Conservation (phyloP, 2,113 vertebrate species). For the Ariopsis seemanni region DNA sequence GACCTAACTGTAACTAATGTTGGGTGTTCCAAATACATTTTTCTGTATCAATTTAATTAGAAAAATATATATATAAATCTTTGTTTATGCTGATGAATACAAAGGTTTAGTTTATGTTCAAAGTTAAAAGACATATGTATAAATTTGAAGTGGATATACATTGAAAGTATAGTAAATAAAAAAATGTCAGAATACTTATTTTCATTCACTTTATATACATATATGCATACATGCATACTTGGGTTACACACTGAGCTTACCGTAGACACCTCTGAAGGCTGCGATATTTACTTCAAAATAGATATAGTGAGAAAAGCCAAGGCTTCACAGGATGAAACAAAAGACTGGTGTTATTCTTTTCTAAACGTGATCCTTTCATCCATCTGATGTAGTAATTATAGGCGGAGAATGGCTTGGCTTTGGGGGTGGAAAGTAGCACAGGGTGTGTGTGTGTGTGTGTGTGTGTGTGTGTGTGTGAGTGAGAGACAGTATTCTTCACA, state of each 20-base stretch:
- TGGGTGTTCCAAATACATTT: too few relatives aligned
- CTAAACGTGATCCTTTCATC: conserved; percentile 34
- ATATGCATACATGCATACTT: not conserved
- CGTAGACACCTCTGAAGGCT: not conserved
- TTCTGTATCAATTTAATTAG: too few relatives aligned
- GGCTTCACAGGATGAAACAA: conserved; percentile 25
- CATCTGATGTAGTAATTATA: conserved; percentile 36
- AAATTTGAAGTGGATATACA: not conserved
- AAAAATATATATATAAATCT: too few relatives aligned
- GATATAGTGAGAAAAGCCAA: not conserved
- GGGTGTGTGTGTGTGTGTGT: not conserved
- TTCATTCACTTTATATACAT: not conserved
- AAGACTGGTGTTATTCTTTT: conserved; percentile 3
- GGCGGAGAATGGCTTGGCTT: conserved; percentile 18
- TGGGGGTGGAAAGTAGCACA: not conserved
- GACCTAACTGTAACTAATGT: too few relatives aligned
- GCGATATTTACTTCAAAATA: conserved; percentile 15
- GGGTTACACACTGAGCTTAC: not conserved
- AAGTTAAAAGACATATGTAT: not conserved
- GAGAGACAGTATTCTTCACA: conserved; percentile 2
- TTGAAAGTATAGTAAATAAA: not conserved
- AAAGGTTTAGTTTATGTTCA: not conserved
- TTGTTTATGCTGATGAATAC: not conserved
- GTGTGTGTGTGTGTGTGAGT: not conserved
- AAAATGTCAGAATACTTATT: not conserved